These are phyloP conservation scores for Acronicta alni DNA, from an alignment of 2,888 invertebrate genomes.

Conservation along the genomic window DNA sequence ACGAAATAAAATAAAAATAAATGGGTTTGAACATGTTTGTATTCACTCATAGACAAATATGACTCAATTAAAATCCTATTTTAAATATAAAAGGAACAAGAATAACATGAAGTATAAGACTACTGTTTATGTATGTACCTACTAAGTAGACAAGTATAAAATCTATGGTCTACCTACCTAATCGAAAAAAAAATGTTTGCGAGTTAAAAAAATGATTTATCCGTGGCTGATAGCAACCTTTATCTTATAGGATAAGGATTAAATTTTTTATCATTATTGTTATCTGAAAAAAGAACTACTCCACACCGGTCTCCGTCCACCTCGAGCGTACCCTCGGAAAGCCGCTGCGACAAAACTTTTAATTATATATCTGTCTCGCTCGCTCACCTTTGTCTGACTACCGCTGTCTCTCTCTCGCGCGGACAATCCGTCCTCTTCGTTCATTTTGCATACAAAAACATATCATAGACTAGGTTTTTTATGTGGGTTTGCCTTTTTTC, in stretches of 20 bases:
- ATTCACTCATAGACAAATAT: too few species aligned
- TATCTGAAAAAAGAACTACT: slow-evolving; percentile 37
- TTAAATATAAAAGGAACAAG: too few species aligned
- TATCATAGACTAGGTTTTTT: slow-evolving; percentile 41
- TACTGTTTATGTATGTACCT: too few species aligned
- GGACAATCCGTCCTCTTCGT: slow-evolving; percentile 55
- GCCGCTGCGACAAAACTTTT: slow-evolving; percentile 88
- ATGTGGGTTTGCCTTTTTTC: slow-evolving; percentile 35
- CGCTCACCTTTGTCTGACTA: slow-evolving; percentile 55
- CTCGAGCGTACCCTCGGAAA: slow-evolving; percentile 83
- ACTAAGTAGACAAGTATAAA: too few species aligned
- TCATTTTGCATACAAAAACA: slow-evolving; percentile 60
- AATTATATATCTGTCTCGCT: slow-evolving; percentile 82
- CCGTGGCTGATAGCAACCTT: background rate
- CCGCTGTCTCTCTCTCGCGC: slow-evolving; percentile 44
- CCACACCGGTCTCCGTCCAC: slow-evolving; percentile 56
- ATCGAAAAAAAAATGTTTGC: too few species aligned
- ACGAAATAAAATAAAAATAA: too few species aligned
- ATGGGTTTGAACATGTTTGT: too few species aligned
- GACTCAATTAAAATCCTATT: too few species aligned
- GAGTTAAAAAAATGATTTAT: too few species aligned
- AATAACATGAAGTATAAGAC: too few species aligned
- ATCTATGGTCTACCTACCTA: too few species aligned
- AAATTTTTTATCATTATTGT: background rate
- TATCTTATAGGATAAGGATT: slow-evolving; percentile 2